Evolutionary conservation across 2,888 invertebrate species (phyloP), one percentile per base, ranked within the genome.

Genomic region (Napeogenes inachia): DNA sequence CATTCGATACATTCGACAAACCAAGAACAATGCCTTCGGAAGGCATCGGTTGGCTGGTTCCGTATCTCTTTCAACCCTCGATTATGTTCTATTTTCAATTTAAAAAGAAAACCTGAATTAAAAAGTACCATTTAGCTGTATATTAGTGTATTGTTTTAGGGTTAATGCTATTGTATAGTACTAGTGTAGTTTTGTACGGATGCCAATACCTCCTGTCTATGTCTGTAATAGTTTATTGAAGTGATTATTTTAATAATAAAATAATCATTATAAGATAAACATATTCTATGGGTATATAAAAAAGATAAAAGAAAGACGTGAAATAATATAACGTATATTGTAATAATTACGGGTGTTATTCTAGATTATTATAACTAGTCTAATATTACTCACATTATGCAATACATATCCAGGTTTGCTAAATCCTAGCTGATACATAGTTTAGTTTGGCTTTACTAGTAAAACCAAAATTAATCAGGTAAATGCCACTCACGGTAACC

Each of bases 1-100:
- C 74, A 75, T 75, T 74, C 82, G 86, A 86, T 87, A 86, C 88
- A 86, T 87, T 82, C 78, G 86, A 87, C 80, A 78, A 79, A 75
- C 76, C 82, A 88, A 83, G 85, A 88, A 88, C 88, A 88, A 88
- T 87, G 75, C 77, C 76, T 85, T 82, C 85, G 68, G 71, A 75
- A 75, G 74, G 82, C 74, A 79, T 73, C 84, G 86, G 85, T 84
- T 81, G 79, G 77, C 80, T 81, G 83, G 75, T 68, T 77, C 70
- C 73, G 82, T 85, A 79, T 84, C 71, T 72, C 79, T 79, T 81
- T 77, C 81, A 82, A 80, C 81, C 84, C 82, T 78, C 75, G 81
- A 82, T 84, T 82, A 78, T 82, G 78, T 75, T 80, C 80, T 80
- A 79, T 83, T 86, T 85, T 82, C 79, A 76, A 79, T 84, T 84